A percentile compares a stretch with the other conserved stretches of the same genome.
Evolutionary conservation across 2,888 invertebrate species (phyloP).

Genomic region (Folsomia manolachei): DNA sequence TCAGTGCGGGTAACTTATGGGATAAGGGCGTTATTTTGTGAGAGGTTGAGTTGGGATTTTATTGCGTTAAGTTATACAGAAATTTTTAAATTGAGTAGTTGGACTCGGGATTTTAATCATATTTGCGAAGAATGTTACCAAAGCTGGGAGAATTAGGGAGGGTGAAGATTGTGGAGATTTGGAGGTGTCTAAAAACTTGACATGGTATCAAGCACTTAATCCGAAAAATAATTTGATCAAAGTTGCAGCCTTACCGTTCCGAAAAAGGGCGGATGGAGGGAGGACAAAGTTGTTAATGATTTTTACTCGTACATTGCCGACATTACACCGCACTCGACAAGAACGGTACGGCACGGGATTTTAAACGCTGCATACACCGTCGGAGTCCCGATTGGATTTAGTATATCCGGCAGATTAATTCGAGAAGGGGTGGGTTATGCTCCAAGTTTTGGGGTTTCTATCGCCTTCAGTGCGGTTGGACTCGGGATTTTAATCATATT

Average conservation of each 20-base stretch:
- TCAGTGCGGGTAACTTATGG: constrained; percentile 29
- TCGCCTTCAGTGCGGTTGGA: constrained; percentile 10
- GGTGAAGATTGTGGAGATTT: background rate
- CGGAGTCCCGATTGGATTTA: constrained; percentile 41
- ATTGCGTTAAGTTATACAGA: too few species aligned
- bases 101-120: too few species aligned
- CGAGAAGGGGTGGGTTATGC: constrained; percentile 18
- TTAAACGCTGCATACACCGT: constrained; percentile 51
- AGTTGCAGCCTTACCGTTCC: background rate
- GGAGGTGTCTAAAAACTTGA: background rate
- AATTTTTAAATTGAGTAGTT: too few species aligned
- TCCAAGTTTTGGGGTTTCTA: constrained; percentile 24
- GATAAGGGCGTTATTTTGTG: background rate
- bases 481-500: constrained; percentile 21
- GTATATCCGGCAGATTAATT: constrained; percentile 39
- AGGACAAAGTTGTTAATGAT: constrained; percentile 32
- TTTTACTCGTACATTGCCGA: constrained; percentile 48
- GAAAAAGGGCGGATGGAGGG: constrained; percentile 11
- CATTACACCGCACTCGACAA: constrained; percentile 58
- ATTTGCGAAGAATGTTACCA: background rate
- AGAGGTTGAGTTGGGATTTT: too few species aligned
- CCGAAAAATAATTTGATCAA: background rate
- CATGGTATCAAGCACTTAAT: background rate
- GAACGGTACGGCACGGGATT: constrained; percentile 64
- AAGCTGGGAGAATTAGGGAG: background rate